Conservation (phyloP, 1,140 invertebrate genomes). For the Brachionus rotundiformis region DNA sequence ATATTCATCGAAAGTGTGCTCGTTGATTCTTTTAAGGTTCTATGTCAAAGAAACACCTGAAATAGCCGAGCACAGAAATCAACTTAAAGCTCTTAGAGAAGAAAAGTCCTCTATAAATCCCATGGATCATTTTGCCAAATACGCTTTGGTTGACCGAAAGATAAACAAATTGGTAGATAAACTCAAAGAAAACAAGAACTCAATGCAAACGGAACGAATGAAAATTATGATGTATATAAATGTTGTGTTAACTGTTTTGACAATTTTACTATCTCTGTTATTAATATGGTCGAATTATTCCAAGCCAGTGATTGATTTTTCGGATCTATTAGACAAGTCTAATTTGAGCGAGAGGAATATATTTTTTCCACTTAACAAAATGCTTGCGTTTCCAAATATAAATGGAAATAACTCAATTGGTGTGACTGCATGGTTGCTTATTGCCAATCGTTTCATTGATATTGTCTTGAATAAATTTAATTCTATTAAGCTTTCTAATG, state of each 20-base stretch:
- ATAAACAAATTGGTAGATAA: constrained; percentile 39
- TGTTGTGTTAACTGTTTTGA: constrained; percentile 4
- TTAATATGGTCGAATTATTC: constrained; percentile 47
- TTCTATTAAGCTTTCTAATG: background rate
- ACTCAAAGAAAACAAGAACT: constrained; percentile 22
- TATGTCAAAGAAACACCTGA: background rate
- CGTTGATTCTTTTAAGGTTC: background rate
- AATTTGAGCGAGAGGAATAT: background rate
- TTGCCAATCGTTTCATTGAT: constrained; percentile 49
- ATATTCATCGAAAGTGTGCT: constrained; percentile 23
- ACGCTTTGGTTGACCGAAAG: constrained; percentile 36
- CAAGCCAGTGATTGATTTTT: constrained; percentile 45
- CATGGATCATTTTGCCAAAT: constrained; percentile 50
- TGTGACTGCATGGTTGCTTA: constrained; percentile 29
- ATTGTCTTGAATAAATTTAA: constrained; percentile 7
- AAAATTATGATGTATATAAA: constrained; percentile 40
- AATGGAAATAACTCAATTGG: constrained; percentile 34
- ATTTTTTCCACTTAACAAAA: constrained; percentile 25
- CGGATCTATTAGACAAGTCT: background rate
- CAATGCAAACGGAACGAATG: background rate
- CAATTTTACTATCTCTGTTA: background rate
- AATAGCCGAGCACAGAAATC: background rate
- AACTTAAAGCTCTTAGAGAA: background rate
- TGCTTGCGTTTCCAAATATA: constrained; percentile 22
- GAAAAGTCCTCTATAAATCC: constrained; percentile 10